Conservation (phyloP, 30 jellyfish, hydroid and myxozoan species). For the Chrysaora quinquecirrha region DNA sequence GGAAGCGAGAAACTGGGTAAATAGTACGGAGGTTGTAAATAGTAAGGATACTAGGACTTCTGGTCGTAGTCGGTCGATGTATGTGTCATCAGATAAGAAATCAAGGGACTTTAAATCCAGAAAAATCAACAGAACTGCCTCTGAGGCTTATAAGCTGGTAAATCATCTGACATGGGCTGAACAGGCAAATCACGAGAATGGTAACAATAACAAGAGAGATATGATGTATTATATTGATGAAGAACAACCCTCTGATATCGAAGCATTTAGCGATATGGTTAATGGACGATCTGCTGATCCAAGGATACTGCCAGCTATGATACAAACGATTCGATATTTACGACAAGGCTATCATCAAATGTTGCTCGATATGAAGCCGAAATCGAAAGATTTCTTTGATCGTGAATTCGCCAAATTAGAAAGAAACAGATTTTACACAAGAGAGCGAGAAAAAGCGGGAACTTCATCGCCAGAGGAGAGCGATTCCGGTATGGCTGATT, state of each 20-base stretch:
- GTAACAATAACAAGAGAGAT: background rate
- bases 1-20: background rate
- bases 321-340: constrained; percentile 47
- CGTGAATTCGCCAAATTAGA: background rate
- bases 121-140: no score
- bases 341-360: constrained; percentile 30
- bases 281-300: constrained; percentile 44
- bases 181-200: background rate
- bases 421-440: background rate
- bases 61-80: no score
- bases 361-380: constrained; percentile 45
- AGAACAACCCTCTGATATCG: constrained; percentile 49
- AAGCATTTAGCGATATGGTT: constrained; percentile 46
- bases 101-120: no score
- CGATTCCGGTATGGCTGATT: background rate
- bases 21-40: no score
- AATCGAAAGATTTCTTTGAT: constrained; percentile 12
- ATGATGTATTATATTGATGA: constrained; percentile 43
- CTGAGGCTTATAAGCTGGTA: no score
- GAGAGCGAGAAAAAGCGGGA: background rate
- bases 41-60: no score
- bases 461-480: background rate
- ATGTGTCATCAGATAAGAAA: no score
- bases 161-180: background rate
- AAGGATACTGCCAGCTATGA: constrained; percentile 57